Evolutionary conservation across 2,888 invertebrate species (phyloP).

Genomic region (Nasonia oneida): DNA sequence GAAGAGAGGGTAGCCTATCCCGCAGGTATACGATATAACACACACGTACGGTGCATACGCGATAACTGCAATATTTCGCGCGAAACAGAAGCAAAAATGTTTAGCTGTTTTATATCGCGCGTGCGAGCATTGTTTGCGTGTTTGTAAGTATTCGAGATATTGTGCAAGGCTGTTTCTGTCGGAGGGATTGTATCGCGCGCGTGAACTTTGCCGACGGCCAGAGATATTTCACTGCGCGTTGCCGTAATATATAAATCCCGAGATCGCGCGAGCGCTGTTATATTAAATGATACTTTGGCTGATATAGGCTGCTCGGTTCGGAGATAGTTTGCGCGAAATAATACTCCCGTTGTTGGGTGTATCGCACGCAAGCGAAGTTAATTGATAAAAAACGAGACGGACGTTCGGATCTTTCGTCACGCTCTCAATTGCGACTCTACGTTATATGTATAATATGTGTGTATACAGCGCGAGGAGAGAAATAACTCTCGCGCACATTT

Average conservation of each 20-base stretch:
- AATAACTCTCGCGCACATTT: constrained; percentile 3
- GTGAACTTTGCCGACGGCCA: constrained; percentile 56
- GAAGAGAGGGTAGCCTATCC: background rate
- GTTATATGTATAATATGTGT: background rate
- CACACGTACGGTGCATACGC: background rate
- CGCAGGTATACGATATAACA: background rate
- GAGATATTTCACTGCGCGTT: constrained; percentile 25
- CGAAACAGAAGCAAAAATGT: constrained; percentile 49
- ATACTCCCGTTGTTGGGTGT: background rate
- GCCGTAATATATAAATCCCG: constrained; percentile 29
- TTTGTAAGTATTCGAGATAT: constrained; percentile 40
- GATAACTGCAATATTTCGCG: constrained; percentile 35
- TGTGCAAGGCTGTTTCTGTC: constrained; percentile 2
- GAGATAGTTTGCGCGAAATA: constrained; percentile 22
- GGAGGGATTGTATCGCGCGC: constrained; percentile 22
- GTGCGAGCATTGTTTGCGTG: background rate
- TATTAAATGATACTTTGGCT: constrained; percentile 41
- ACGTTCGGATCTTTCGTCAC: constrained; percentile 15
- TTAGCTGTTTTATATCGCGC: background rate
- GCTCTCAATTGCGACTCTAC: background rate
- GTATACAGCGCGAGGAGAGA: background rate
- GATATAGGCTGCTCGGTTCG: background rate
- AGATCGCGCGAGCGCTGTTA: background rate
- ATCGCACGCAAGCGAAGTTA: background rate
- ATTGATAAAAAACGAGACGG: constrained; percentile 14